Percentiles rank a stretch among this genome's conserved stretches.
phyloP scores from a whole-genome alignment of 2,113 vertebrate species.

The Theristicus caerulescens region DNA sequence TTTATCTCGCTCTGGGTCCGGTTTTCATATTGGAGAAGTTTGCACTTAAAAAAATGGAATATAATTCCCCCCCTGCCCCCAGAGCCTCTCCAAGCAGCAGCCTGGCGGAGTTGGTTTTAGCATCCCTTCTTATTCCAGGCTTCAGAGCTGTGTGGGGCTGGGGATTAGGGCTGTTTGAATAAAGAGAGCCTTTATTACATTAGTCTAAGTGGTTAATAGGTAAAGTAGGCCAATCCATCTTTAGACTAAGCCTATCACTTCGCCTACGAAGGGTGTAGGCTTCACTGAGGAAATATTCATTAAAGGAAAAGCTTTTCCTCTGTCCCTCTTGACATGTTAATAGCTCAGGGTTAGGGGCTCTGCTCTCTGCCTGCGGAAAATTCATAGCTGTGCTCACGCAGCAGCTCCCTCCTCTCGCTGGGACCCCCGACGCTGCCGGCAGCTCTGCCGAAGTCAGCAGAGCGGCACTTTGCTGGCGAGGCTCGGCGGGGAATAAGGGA shows the following conservation, averaged over 20 bases:
- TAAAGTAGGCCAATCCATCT: constrained; percentile 76
- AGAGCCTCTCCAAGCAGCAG: background rate
- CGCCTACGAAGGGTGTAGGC: constrained; percentile 18
- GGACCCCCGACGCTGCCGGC: background rate
- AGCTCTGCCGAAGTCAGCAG: background rate
- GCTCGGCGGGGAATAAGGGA: background rate
- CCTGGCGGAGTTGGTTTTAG: background rate
- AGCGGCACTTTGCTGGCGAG: background rate
- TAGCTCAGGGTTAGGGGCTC: constrained; percentile 4
- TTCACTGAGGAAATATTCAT: constrained; percentile 28
- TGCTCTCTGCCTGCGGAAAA: background rate
- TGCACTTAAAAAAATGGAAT: background rate
- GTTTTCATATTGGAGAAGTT: constrained; percentile 7
- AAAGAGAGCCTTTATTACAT: constrained; percentile 7
- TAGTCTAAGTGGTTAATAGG: constrained; percentile 73
- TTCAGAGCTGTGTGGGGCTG: background rate
- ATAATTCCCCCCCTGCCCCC: background rate
- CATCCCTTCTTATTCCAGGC: background rate
- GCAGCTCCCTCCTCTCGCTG: background rate
- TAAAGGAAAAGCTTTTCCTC: constrained; percentile 49
- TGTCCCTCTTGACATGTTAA: constrained; percentile 18
- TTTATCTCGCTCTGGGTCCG: background rate
- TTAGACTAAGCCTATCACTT: constrained; percentile 65
- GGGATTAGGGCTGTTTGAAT: constrained; percentile 27
- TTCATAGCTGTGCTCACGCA: background rate